Evolutionary conservation across 2,888 invertebrate genomes (phyloP), one percentile per base, ranked within the genome.

Genomic region (Pemphredon lugubris): DNA sequence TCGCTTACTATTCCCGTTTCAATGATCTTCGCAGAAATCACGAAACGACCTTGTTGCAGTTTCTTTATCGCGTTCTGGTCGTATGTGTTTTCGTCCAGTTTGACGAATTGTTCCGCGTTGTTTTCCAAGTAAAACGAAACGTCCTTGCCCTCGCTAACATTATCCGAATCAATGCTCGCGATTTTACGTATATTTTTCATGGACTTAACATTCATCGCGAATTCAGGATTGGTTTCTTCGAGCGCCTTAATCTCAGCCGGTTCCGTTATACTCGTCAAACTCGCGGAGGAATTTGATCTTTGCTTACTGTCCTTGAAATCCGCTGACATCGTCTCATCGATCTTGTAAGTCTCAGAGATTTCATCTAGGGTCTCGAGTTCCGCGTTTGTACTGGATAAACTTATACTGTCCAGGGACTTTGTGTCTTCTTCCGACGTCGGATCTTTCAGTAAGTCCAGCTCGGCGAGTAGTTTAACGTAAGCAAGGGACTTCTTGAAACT

Each of bases 1-100:
- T 97, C 96, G 87, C 94, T 94, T 1, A 96, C 94, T 55, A 96
- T 92, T 40, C 96, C 96, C 86, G 90, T 87, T 59, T 90, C 87
- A 32, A 90, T 89, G 11, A 89, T 90, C 40, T 84, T 85, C 2
- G 88, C 89, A 2, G 79, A 82, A n/a, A 90, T 83, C 40, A 85
- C 87, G 45, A 89, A 89, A 7, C 83, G 83, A 2, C 89, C 89
- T 51, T 89, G 89, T 18, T 89, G 89, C 14, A 90, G 63, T 50
- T 89, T 90, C 32, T 84, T 88, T 13, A 90, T 89, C 0, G 84
- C 88, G 48, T 85, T 88, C 51, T 82, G 86, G 67, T 89, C 88
- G 42, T 83, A 87, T 2, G 81, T 57, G 1, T 77, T 79, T 0
- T 86, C 88, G 2, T 87, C 86, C 2, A 89, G 26, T 45, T 87